These are phyloP conservation scores for Belgica antarctica DNA, from an alignment of 2,888 invertebrate species.

Conservation along the genomic window DNA sequence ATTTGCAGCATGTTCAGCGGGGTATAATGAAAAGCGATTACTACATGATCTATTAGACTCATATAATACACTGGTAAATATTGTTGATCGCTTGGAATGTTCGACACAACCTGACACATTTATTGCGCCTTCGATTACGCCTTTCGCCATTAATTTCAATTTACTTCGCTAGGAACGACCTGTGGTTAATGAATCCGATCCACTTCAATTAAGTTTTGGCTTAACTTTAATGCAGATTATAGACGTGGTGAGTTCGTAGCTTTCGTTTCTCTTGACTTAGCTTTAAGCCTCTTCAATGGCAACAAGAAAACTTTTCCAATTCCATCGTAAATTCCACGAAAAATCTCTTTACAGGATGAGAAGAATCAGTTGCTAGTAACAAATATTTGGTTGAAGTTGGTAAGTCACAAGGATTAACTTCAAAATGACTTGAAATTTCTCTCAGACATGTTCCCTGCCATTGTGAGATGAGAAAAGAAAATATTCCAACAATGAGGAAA, in stretches of 20 bases:
- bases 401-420: slow-evolving; percentile 59
- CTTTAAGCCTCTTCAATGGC: neutral
- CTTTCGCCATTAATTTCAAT: no score
- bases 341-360: slow-evolving; percentile 70
- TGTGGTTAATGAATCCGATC: slow-evolving; percentile 94
- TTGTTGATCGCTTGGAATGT: no score
- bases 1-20: slow-evolving; percentile 73
- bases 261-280: neutral
- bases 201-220: slow-evolving; percentile 90
- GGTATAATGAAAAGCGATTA: slow-evolving; percentile 86
- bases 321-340: neutral
- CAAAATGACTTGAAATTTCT: slow-evolving; percentile 12
- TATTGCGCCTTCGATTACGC: no score
- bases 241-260: slow-evolving; percentile 78
- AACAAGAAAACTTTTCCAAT: neutral
- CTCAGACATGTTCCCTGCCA: no score
- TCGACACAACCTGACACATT: no score
- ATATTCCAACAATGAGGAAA: no score
- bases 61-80: slow-evolving; percentile 91
- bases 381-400: slow-evolving; percentile 94
- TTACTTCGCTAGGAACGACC: no score
- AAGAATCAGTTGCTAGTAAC: slow-evolving; percentile 94
- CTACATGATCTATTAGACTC: slow-evolving; percentile 84
- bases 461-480: no score
- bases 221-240: slow-evolving; percentile 96